phyloP scores from a whole-genome alignment of 2,113 vertebrate species.

The Apodemus speciosus region DNA sequence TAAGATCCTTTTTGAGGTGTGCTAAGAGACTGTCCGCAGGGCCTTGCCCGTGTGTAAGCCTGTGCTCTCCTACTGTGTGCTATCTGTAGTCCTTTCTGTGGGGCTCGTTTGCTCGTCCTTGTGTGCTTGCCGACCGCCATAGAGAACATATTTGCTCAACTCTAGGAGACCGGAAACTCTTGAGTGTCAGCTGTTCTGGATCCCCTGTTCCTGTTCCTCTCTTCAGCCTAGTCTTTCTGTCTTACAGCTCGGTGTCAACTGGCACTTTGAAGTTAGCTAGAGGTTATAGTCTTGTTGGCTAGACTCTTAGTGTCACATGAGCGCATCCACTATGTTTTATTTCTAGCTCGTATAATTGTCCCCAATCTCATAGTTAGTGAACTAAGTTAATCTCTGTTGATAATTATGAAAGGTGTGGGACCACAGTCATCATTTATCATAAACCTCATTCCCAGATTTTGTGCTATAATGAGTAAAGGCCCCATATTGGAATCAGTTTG shows the following conservation, averaged over 20 bases:
- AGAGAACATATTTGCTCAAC: neutral
- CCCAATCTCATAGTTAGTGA: neutral
- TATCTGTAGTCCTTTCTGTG: neutral
- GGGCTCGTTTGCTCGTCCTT: neutral
- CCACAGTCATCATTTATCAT: neutral
- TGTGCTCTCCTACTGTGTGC: neutral
- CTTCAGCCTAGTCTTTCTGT: neutral
- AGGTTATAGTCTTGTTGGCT: slow-evolving; percentile 13
- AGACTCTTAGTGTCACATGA: neutral
- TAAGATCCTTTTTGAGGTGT: neutral
- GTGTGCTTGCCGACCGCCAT: neutral
- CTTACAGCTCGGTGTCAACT: neutral
- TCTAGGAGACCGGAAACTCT: neutral
- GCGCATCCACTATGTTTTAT: neutral
- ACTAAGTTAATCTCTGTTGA: neutral
- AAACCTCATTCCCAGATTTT: neutral
- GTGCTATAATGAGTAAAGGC: neutral
- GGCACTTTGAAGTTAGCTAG: neutral
- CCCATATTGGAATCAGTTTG: neutral
- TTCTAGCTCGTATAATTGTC: neutral
- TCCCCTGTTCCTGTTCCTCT: neutral
- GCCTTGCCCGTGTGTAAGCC: neutral
- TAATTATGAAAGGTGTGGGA: neutral
- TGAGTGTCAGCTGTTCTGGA: neutral
- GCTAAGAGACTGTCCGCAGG: neutral